Percentiles rank a stretch among this genome's conserved stretches.
These are phyloP conservation scores for Copsychus sechellarum DNA, from an alignment of 2,113 vertebrate genomes.

Conservation along the genomic window DNA sequence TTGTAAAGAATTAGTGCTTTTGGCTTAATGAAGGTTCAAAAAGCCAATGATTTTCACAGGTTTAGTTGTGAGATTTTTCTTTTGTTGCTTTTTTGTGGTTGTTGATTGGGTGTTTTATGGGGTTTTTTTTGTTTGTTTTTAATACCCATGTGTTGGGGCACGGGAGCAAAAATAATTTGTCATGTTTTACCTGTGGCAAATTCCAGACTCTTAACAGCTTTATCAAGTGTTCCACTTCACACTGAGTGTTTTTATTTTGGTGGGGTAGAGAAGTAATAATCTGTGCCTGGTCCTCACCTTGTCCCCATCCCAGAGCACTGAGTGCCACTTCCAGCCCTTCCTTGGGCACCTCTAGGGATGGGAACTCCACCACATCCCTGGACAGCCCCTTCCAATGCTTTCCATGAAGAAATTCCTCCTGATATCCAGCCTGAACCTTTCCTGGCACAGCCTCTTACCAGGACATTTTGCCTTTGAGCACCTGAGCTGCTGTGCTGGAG, in stretches of 20 bases:
- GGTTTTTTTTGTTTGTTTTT: neutral
- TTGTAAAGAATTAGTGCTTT: neutral
- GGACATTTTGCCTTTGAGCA: neutral
- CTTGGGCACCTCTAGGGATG: neutral
- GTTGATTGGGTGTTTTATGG: neutral
- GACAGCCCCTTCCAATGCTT: too few species aligned
- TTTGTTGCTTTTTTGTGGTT: neutral
- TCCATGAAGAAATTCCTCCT: neutral
- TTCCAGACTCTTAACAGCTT: neutral
- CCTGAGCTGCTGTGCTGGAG: too few species aligned
- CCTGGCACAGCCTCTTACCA: neutral
- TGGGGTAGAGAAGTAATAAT: neutral
- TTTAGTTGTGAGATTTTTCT: neutral
- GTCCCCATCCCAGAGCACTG: too few species aligned
- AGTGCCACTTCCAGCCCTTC: neutral
- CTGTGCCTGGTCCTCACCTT: too few species aligned
- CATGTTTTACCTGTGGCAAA: neutral
- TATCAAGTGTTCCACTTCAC: neutral
- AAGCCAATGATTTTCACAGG: neutral
- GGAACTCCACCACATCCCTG: neutral
- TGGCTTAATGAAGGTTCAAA: neutral
- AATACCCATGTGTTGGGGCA: accelerated
- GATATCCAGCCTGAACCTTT: neutral
- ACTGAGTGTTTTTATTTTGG: neutral
- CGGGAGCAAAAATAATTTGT: neutral